Percentiles rank a stretch among this genome's conserved stretches.
Conservation (phyloP, 2,888 invertebrate species). For the Chloroclysta siterata region DNA sequence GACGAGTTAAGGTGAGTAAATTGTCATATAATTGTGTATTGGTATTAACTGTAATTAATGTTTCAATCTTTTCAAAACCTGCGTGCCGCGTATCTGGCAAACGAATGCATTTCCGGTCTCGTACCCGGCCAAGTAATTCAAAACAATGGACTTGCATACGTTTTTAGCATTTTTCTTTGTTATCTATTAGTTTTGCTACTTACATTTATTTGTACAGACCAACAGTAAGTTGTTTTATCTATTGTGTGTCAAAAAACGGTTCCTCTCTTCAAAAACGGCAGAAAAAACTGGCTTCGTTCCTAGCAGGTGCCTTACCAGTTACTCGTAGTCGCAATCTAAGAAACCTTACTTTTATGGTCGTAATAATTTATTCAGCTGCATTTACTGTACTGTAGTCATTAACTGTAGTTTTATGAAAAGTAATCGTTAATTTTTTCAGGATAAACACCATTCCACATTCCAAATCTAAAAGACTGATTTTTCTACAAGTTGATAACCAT, state of each 20-base stretch:
- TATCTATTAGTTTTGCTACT: constrained; percentile 13
- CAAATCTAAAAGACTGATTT: constrained; percentile 76
- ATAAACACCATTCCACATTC: constrained; percentile 66
- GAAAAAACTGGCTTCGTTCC: neutral
- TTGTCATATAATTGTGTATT: constrained; percentile 35
- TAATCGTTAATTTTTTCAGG: constrained; percentile 52
- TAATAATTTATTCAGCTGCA: neutral
- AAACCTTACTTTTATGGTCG: neutral
- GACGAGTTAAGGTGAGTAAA: constrained; percentile 64
- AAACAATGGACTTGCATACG: constrained; percentile 75
- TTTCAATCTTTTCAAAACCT: constrained; percentile 8
- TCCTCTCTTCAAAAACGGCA: neutral
- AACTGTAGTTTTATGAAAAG: neutral
- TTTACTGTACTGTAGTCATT: neutral
- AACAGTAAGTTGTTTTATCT: neutral
- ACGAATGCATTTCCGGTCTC: constrained; percentile 69
- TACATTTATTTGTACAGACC: constrained; percentile 9
- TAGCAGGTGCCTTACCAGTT: neutral
- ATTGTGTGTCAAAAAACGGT: constrained; percentile 12
- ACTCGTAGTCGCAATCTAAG: neutral
- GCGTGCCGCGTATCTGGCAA: constrained; percentile 22
- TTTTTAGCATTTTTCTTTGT: constrained; percentile 51
- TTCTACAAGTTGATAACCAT: constrained; percentile 81
- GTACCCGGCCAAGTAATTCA: constrained; percentile 76
- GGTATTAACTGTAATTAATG: constrained; percentile 9